Base-by-base conservation (phyloP, 2,888 invertebrate species). In the Embidobia sp. region DNA sequence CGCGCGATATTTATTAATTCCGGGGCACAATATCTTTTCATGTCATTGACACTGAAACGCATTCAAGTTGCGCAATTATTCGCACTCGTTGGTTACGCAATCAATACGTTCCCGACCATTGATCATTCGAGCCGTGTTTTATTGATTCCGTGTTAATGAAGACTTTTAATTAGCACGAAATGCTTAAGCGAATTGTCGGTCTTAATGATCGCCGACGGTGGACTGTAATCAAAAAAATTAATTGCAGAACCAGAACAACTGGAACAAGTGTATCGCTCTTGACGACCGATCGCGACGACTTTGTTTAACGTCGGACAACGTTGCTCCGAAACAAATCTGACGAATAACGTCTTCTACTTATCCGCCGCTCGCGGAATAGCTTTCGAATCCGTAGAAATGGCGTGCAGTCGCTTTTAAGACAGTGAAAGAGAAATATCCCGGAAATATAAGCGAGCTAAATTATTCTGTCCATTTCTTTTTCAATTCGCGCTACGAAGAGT, bases 1-100 rank as follows among this genome's bases (percentile, higher is more conserved):
- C 10, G 63, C 31, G 18, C 37, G 18, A 49, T 49, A 35, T 64
- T 64, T 64, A 64, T 73, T 64, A 40, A 63, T 40, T 55, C 46
- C 8, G 1, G 2, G n/a, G n/a, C 8, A 16, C n/a, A 53, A 44
- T 46, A 37, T 31, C 53, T 57, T 40, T 57, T 11, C 22, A 35
- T 10, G 10, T 37, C 37, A 69, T 49, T 69, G 40, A 59, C 33
- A 69, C 18, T 42, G 18, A 69, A 57, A 33, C 26, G 13, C n/a
- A 51, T 48, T 48, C 4, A 27, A 59, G 26, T 44, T 40, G 37
- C 22, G 35, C 35, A 33, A 42, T 61, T 44, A 59, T 70, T 70
- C 15, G 26, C 15, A 51, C 33, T 33, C 11, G 33, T 59, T 70
- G 49, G 44, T 59, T 51, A 59, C 35, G 35, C 5, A 61, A 51